A percentile compares a stretch with the other conserved stretches of the same genome.
These are phyloP conservation scores for Caradrina kadenii DNA, from an alignment of 2,888 invertebrate genomes.

Conservation along the genomic window DNA sequence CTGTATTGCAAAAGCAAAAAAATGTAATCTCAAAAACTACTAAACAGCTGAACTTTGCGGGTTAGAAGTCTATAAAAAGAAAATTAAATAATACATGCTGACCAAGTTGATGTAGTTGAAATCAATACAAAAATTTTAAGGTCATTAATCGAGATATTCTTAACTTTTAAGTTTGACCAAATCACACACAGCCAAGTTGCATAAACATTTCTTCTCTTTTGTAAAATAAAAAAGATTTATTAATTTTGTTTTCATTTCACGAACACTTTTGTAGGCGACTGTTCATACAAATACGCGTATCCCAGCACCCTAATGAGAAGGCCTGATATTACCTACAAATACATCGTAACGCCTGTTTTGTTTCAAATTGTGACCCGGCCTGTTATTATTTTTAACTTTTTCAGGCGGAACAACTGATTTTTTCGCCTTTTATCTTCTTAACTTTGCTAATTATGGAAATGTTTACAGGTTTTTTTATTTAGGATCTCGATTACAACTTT, in stretches of 20 bases:
- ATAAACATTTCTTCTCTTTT: too few relatives aligned
- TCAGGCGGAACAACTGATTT: slow-evolving; percentile 42
- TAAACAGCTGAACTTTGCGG: too few relatives aligned
- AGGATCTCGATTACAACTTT: background rate
- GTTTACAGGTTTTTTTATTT: slow-evolving; percentile 1
- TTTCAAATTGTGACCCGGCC: slow-evolving; percentile 63
- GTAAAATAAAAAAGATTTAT: background rate
- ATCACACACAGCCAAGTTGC: too few relatives aligned
- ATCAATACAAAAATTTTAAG: too few relatives aligned
- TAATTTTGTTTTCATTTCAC: background rate
- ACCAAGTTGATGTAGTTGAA: too few relatives aligned
- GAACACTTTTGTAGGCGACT: slow-evolving; percentile 43
- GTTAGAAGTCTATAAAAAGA: too few relatives aligned
- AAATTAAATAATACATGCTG: too few relatives aligned
- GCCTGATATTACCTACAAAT: slow-evolving; percentile 66
- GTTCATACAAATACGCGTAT: slow-evolving; percentile 59
- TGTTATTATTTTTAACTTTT: slow-evolving; percentile 67
- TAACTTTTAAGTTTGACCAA: too few relatives aligned
- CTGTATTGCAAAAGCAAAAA: too few relatives aligned
- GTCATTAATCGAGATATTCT: too few relatives aligned
- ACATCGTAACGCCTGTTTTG: slow-evolving; percentile 67
- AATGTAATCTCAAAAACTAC: too few relatives aligned
- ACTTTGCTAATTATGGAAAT: slow-evolving; percentile 48
- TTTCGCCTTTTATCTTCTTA: slow-evolving; percentile 38
- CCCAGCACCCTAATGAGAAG: slow-evolving; percentile 70